phyloP scores from a whole-genome alignment of 2,888 invertebrate genomes.

The Mimachlamys varia region DNA sequence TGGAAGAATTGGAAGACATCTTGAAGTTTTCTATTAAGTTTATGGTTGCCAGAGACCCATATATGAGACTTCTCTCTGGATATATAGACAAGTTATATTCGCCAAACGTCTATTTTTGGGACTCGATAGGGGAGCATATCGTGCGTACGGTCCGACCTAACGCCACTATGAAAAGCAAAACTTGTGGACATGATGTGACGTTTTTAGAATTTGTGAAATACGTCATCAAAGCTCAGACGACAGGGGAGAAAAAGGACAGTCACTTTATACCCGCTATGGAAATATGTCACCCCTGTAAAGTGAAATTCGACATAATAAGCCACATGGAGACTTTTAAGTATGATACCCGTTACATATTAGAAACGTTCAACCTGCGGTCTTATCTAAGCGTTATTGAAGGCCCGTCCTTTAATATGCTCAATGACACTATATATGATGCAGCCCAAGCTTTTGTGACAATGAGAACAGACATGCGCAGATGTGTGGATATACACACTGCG shows the following conservation, averaged over 20 bases:
- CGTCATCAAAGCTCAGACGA: conserved; percentile 49
- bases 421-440: conserved; percentile 52
- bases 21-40: conserved; percentile 46
- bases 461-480: conserved; percentile 46
- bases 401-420: conserved; percentile 38
- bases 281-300: conserved; percentile 61
- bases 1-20: neutral
- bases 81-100: conserved; percentile 64
- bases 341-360: conserved; percentile 57
- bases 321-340: conserved; percentile 62
- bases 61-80: conserved; percentile 59
- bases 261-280: conserved; percentile 62
- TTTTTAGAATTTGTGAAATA: conserved; percentile 62
- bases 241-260: conserved; percentile 51
- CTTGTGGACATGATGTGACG: conserved; percentile 62
- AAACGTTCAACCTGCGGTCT: conserved; percentile 49
- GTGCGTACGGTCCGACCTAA: conserved; percentile 46
- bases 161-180: conserved; percentile 43
- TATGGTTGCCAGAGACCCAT: conserved; percentile 63
- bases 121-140: conserved; percentile 48
- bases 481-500: conserved; percentile 51
- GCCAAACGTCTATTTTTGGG: conserved; percentile 60
- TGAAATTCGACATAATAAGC: conserved; percentile 60
- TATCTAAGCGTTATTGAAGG: conserved; percentile 34
- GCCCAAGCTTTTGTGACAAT: conserved; percentile 48